Evolutionary conservation across 2,888 invertebrate genomes (phyloP).

Genomic region (Cryptocephalus moraei): DNA sequence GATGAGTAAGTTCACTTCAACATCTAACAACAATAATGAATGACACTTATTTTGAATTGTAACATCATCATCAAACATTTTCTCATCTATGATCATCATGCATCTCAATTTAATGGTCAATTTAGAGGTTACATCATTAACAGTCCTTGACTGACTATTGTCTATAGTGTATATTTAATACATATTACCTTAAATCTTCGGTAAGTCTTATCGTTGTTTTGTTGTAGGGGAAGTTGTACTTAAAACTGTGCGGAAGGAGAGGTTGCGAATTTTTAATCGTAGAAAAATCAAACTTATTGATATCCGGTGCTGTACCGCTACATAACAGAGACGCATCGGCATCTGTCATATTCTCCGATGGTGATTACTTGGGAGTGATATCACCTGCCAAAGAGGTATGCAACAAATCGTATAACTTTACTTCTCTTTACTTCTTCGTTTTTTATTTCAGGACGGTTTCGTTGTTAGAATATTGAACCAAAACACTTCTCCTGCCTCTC

Average conservation of each 20-base stretch:
- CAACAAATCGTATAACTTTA: not conserved
- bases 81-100: no score
- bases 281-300: constrained; percentile 45
- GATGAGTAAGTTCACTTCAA: no score
- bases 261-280: constrained; percentile 45
- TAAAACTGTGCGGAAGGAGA: constrained; percentile 49
- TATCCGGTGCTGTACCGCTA: constrained; percentile 37
- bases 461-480: constrained; percentile 66
- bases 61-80: no score
- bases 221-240: constrained; percentile 68
- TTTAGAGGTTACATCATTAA: no score
- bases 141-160: no score
- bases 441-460: constrained; percentile 57
- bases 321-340: constrained; percentile 40
- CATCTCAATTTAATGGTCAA: no score
- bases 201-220: no score
- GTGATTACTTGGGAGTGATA: constrained; percentile 67
- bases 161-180: no score
- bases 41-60: no score
- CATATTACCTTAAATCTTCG: no score
- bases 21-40: no score
- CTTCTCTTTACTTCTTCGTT: not conserved
- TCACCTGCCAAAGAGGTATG: constrained; percentile 69
- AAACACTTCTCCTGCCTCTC: constrained; percentile 44
- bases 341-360: constrained; percentile 63